Evolutionary conservation across 2,888 invertebrate species (phyloP).

Genomic region (Sarcophaga carnaria): DNA sequence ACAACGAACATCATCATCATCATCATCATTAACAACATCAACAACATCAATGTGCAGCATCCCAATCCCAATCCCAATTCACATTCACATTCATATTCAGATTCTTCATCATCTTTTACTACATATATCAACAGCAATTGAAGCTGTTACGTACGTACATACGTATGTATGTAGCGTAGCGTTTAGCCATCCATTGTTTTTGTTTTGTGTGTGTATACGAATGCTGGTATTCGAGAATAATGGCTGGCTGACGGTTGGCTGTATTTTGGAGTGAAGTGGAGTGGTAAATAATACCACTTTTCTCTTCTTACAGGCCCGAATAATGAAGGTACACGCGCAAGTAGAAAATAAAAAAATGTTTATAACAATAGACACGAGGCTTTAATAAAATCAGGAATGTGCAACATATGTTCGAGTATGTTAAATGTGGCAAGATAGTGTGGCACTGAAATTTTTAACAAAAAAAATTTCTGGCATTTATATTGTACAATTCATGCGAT

Average conservation of each 20-base stretch:
- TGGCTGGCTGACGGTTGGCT: neutral
- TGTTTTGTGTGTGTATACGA: neutral
- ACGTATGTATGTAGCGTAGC: too few species aligned
- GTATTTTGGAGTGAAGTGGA: constrained; percentile 2
- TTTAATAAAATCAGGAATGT: constrained; percentile 39
- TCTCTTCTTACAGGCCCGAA: constrained; percentile 11
- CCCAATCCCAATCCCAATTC: neutral
- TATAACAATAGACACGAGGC: constrained; percentile 35
- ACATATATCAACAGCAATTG: neutral
- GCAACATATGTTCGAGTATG: constrained; percentile 22
- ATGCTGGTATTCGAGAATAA: neutral
- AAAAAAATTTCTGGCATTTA: neutral
- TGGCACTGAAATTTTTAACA: neutral
- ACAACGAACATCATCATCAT: constrained; percentile 35
- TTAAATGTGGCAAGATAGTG: neutral
- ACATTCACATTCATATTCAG: neutral
- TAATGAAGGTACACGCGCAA: constrained; percentile 27
- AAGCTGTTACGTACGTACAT: neutral
- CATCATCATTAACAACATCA: neutral
- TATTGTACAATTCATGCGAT: constrained; percentile 27
- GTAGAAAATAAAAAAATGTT: neutral
- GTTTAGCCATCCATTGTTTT: constrained; percentile 40
- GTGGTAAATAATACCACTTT: constrained; percentile 44
- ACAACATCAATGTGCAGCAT: neutral
- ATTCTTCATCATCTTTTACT: neutral